A percentile compares a stretch with the other conserved stretches of the same genome.
phyloP scores from a whole-genome alignment of 2,113 vertebrate species.

The Hypanus sabinus region DNA sequence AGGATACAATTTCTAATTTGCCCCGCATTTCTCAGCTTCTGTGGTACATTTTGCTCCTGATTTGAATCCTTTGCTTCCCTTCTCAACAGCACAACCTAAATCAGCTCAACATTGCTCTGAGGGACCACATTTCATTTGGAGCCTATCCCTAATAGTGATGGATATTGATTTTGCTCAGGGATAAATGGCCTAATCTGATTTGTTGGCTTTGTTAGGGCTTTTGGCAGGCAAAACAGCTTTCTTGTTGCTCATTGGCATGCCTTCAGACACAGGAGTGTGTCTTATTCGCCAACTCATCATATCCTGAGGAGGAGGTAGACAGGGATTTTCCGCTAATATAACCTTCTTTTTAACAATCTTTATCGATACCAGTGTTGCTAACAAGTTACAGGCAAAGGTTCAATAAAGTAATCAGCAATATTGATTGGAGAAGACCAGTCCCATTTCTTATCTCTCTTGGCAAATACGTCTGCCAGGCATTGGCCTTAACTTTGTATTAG shows the following conservation, averaged over 20 bases:
- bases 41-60: not conserved
- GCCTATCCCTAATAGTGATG: not conserved
- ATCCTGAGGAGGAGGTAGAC: not conserved
- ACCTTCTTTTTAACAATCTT: not conserved
- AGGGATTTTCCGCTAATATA: not conserved
- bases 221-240: not conserved
- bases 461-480: not conserved
- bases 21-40: too few relatives aligned
- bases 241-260: not conserved
- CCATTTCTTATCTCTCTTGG: not conserved
- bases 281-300: not conserved
- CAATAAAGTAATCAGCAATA: conserved; percentile 1
- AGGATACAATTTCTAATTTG: not conserved
- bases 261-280: not conserved
- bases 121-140: not conserved
- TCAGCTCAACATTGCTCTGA: not conserved
- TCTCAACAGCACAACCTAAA: not conserved
- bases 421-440: not conserved
- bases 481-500: too few relatives aligned
- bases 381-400: not conserved
- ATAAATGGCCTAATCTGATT: not conserved
- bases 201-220: not conserved
- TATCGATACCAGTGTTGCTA: not conserved
- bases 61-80: not conserved
- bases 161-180: not conserved